phyloP scores from a whole-genome alignment of 1,140 invertebrate species.

The Bombus difficillimus region DNA sequence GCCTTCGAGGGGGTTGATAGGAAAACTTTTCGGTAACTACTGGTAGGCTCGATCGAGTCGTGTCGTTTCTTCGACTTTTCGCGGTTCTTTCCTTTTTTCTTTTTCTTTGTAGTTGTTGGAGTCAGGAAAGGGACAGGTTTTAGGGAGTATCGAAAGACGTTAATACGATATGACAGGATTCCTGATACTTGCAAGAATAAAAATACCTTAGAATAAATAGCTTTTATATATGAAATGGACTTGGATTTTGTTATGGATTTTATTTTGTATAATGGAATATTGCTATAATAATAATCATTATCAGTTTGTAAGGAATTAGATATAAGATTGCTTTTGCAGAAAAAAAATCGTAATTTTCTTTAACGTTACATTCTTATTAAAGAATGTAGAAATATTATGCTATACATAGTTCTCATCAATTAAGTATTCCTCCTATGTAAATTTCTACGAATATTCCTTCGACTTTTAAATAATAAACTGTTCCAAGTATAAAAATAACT shows the following conservation, averaged over 20 bases:
- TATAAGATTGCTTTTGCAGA: not conserved
- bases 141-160: not conserved
- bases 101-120: not conserved
- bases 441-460: not conserved
- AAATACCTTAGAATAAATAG: no score
- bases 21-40: not conserved
- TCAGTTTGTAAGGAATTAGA: not conserved
- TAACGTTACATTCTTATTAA: no score
- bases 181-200: not conserved
- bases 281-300: not conserved
- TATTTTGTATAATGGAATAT: no score
- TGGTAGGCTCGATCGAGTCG: not conserved
- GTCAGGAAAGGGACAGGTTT: not conserved
- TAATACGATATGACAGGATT: not conserved
- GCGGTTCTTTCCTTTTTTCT: not conserved
- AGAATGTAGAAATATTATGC: no score
- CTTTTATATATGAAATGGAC: no score
- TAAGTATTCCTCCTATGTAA: no score
- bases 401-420: no score
- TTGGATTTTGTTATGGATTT: no score
- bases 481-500: no score
- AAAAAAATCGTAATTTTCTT: not conserved
- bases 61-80: constrained; percentile 5
- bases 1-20: not conserved
- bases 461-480: not conserved